Percentiles rank a stretch among this genome's conserved stretches.
Evolutionary conservation across 2,113 vertebrate species (phyloP).

Genomic region (Grammomys dolichurus): DNA sequence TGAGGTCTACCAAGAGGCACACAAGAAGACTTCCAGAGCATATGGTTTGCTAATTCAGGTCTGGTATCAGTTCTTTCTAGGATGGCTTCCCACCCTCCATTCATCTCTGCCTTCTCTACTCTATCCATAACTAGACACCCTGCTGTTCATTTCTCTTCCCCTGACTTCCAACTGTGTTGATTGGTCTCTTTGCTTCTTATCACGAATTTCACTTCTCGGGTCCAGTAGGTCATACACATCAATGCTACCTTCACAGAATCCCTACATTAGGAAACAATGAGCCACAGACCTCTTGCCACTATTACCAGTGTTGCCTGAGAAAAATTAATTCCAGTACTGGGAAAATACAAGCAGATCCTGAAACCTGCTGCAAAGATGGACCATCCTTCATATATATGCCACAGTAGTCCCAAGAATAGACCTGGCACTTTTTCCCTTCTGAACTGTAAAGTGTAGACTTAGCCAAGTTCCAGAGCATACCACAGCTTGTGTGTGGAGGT

Average conservation of each 20-base stretch:
- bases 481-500: not conserved
- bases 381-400: not conserved
- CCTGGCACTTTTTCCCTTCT: not conserved
- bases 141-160: not conserved
- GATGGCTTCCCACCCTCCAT: accelerated
- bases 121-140: too few relatives aligned
- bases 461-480: not conserved
- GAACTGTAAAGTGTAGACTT: not conserved
- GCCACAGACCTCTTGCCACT: not conserved
- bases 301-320: not conserved
- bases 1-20: too few relatives aligned
- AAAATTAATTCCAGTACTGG: not conserved
- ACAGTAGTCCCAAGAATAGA: not conserved
- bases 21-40: not conserved
- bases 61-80: not conserved
- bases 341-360: not conserved
- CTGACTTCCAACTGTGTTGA: not conserved
- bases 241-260: not conserved
- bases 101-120: not conserved
- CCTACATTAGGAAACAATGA: not conserved
- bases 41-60: not conserved
- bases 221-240: not conserved
- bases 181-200: not conserved
- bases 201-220: not conserved
- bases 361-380: not conserved